Evolutionary conservation across 92 coral and sea anemone genomes (phyloP), one percentile per base, ranked within the genome.

Genomic region (Pocillopora grandis): DNA sequence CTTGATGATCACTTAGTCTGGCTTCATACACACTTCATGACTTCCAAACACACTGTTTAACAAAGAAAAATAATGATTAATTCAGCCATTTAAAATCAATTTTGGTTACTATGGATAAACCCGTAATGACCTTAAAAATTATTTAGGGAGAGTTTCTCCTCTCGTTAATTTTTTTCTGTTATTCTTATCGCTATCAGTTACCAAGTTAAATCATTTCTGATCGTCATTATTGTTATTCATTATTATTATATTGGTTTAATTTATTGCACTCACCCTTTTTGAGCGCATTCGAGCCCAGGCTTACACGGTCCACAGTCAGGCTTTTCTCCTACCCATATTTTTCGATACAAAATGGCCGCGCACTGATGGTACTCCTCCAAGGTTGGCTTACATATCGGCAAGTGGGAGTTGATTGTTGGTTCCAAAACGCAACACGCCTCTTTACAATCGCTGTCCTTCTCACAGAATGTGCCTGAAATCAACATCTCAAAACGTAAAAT

Each of bases 241-340:
- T 3, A 42, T 42, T 7, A 42, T 42, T 42, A 42, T 49, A 33
- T 58, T 42, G 63, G 58, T 73, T 12, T 37, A 13, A 14, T 14
- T 21, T 12, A 9, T 2, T 17, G 15, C 21, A 77, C 93, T 66
- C 27, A 91, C 97, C 97, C 97, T 81, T 93, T 93, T 75, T 93
- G 97, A 17, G 84, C 87, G 72, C 97, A 93, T 87, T 93, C 97
- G 64, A 93, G 87, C 63, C 95, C 95, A 57, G 92, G 75, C 79
- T 93, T 86, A 64, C 97, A 89, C 37, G 95, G 93, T 71, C 93
- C 97, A 72, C 95, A 93, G 75, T 91, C 97, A 15, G 97, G 95
- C 83, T 93, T 93, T 33, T 91, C 97, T 62, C 97, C 97, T 56
- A 91, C 80, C 95, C 97, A 93, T 52, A 93, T 84, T 82, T 93